A percentile compares a stretch with the other conserved stretches of the same genome.
Conservation (phyloP, 2,113 vertebrate genomes). For the Hydrolagus affinis region DNA sequence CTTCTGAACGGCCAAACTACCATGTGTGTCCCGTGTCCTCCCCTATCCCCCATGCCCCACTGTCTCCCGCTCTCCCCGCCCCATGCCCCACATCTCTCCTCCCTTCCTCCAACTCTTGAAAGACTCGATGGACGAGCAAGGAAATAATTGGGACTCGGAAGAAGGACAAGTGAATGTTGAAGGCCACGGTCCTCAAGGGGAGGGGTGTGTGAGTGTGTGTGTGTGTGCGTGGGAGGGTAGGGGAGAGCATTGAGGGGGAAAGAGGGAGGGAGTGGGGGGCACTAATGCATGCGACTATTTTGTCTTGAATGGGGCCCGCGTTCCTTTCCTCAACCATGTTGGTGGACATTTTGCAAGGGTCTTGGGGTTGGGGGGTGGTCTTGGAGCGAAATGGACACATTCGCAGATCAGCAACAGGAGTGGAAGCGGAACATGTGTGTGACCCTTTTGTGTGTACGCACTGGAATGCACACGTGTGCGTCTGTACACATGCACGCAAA, state of each 20-base stretch:
- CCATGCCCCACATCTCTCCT: not conserved
- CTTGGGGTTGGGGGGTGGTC: no score
- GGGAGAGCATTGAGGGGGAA: no score
- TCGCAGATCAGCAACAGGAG: not conserved
- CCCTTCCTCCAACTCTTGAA: not conserved
- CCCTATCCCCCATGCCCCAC: no score
- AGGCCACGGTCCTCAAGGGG: no score
- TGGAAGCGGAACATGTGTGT: not conserved
- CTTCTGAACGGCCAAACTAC: not conserved
- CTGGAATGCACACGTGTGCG: not conserved
- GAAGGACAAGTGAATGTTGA: not conserved
- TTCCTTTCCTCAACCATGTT: not conserved
- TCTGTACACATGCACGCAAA: not conserved
- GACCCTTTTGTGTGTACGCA: no score
- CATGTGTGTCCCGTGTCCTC: not conserved
- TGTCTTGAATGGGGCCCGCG: not conserved
- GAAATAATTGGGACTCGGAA: not conserved
- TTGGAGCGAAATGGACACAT: not conserved
- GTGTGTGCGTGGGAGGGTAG: no score
- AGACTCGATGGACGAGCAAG: not conserved
- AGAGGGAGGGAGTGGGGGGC: no score
- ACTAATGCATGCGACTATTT: no score
- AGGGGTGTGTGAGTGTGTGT: no score
- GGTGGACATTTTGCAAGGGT: not conserved
- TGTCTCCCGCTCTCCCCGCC: not conserved